These are phyloP conservation scores for Prorops nasuta DNA, from an alignment of 1,140 invertebrate species.

Conservation along the genomic window DNA sequence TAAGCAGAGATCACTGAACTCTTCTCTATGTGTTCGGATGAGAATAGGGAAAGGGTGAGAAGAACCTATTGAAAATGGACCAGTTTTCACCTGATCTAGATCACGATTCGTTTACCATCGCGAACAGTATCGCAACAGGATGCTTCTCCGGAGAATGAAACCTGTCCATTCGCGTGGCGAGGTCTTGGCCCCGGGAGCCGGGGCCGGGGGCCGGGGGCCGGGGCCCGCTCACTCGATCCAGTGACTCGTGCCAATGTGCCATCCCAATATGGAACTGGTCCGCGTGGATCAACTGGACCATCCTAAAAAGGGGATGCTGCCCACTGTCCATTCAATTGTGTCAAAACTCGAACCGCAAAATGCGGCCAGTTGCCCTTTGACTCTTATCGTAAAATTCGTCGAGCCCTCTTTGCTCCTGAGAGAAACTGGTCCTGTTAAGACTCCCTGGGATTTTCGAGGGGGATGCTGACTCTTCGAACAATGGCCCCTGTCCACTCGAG, in stretches of 20 bases:
- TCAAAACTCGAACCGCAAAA: slow-evolving; percentile 38
- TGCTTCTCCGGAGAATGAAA: slow-evolving; percentile 28
- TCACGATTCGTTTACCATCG: slow-evolving; percentile 34
- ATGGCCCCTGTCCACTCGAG: slow-evolving; percentile 8
- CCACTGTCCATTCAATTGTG: slow-evolving; percentile 45
- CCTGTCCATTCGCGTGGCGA: slow-evolving; percentile 49
- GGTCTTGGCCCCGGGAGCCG: slow-evolving; percentile 29
- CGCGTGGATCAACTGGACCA: slow-evolving; percentile 44
- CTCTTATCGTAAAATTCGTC: slow-evolving; percentile 25
- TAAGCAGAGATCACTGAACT: too few relatives aligned
- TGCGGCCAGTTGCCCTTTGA: slow-evolving; percentile 46
- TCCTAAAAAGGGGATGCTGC: slow-evolving; percentile 39
- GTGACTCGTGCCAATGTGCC: slow-evolving; percentile 8
- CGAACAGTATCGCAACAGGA: slow-evolving; percentile 22
- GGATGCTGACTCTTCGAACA: slow-evolving; percentile 24
- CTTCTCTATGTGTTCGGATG: too few relatives aligned
- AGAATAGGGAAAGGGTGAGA: too few relatives aligned
- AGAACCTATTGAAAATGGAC: slow-evolving; percentile 33
- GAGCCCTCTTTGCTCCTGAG: slow-evolving; percentile 16
- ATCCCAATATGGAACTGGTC: slow-evolving; percentile 13
- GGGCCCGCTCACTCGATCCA: too few relatives aligned
- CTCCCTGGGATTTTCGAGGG: too few relatives aligned
- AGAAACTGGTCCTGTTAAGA: slow-evolving; percentile 29
- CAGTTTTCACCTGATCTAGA: slow-evolving; percentile 54
- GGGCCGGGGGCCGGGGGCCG: too few relatives aligned